A percentile compares a stretch with the other conserved stretches of the same genome.
Conservation (phyloP, 1,140 invertebrate genomes). For the Drosophila subobscura region DNA sequence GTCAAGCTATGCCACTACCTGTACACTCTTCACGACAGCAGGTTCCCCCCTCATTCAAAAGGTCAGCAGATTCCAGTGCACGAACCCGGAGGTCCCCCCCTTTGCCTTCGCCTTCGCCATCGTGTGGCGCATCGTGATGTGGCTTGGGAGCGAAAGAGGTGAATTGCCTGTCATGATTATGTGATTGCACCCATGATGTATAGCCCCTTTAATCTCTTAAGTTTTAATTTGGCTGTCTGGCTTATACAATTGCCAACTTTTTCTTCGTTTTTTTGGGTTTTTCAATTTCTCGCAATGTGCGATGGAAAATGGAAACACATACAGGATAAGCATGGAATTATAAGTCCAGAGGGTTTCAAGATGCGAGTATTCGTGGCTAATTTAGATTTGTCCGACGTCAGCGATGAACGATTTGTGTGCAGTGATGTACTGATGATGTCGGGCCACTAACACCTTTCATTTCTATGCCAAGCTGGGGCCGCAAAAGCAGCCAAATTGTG, state of each 20-base stretch:
- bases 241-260: conserved; percentile 15
- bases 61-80: conserved; percentile 35
- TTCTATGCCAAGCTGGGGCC: too few relatives aligned
- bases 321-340: conserved; percentile 26
- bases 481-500: too few relatives aligned
- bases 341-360: too few relatives aligned
- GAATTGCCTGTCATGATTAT: conserved; percentile 42
- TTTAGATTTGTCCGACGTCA: too few relatives aligned
- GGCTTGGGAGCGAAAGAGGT: conserved; percentile 4
- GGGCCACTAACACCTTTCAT: too few relatives aligned
- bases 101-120: conserved; percentile 3
- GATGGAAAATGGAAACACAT: background rate
- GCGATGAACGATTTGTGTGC: too few relatives aligned
- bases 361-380: too few relatives aligned
- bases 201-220: conserved; percentile 40
- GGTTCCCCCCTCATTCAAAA: conserved; percentile 7
- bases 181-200: conserved; percentile 22
- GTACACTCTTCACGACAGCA: conserved; percentile 1
- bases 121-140: conserved; percentile 1
- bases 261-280: conserved; percentile 4
- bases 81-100: conserved; percentile 8
- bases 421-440: too few relatives aligned
- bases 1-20: conserved; percentile 27
- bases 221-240: conserved; percentile 46
- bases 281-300: background rate